Evolutionary conservation across 1,140 invertebrate species (phyloP), one percentile per base, ranked within the genome.

Genomic region (Mercenaria mercenaria): DNA sequence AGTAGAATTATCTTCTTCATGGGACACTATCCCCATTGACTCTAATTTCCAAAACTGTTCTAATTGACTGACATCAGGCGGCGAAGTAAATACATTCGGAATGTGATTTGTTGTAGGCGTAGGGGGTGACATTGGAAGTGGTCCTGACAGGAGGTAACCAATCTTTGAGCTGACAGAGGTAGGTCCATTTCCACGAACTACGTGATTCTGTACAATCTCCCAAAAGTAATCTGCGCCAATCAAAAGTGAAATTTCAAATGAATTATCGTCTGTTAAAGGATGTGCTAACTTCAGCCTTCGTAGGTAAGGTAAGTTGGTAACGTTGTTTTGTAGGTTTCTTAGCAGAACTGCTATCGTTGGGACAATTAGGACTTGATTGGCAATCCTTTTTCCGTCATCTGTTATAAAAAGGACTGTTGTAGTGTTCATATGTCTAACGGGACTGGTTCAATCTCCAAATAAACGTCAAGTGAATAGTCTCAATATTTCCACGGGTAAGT

Each of bases 191-290:
- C 43, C 43, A 10, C 43, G 8, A 18, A 47, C 18, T 10, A 47
- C 18, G 18, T 47, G 8, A 18, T 47, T 18, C 43, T 47, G 43
- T 10, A 47, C 18, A 47, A 47, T 15, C 15, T 82, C 79, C 67
- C 80, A 89, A 41, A 72, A 89, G 43, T 41, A 43, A 56, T 83
- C 87, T 23, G 69, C 80, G 15, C 67, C 81, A 32, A 90, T 85
- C 20, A 90, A 64, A 34, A 90, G 18, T 13, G 34, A 43, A 41
- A 90, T 61, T n/a, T 84, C 52, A 29, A 76, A 77, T n/a, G 8
- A 11, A 23, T 56, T 81, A n/a, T 64, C 39, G 11, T 34, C 37
- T 34, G 43, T 29, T 20, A 43, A 29, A 13, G 81, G 69, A 18
- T 47, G 43, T 47, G 43, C 43, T 8, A 47, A 47, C 18, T 47